phyloP scores from a whole-genome alignment of 1,140 invertebrate species.

The Diachasma alloeum region DNA sequence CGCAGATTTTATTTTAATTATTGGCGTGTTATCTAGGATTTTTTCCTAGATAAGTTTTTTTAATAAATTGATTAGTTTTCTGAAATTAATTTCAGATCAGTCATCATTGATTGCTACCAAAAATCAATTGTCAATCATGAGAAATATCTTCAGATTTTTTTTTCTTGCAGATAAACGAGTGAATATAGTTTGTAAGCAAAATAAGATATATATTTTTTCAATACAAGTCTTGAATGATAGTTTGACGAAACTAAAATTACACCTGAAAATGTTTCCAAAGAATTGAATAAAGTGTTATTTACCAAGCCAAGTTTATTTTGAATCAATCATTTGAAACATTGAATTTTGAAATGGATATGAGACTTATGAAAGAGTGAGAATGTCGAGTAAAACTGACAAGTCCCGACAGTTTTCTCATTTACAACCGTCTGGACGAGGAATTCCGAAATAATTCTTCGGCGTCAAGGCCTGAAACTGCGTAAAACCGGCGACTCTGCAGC shows the following conservation, averaged over 20 bases:
- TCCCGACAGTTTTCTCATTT: conserved; percentile 58
- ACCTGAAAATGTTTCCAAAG: not conserved
- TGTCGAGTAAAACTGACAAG: conserved; percentile 36
- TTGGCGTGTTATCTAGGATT: no score
- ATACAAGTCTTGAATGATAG: not conserved
- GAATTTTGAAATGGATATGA: not conserved
- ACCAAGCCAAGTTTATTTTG: not conserved
- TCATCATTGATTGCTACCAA: not conserved
- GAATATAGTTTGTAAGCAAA: not conserved
- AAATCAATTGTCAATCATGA: not conserved
- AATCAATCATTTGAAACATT: conserved; percentile 9
- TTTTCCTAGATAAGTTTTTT: not conserved
- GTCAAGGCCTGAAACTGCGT: conserved; percentile 21
- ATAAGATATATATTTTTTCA: not conserved
- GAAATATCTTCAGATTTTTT: not conserved
- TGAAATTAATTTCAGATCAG: not conserved
- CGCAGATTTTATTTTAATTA: no score
- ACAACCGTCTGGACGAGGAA: conserved; percentile 5
- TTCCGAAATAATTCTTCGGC: conserved; percentile 54
- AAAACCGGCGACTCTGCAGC: conserved; percentile 48
- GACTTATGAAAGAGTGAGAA: not conserved
- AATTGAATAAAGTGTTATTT: not conserved
- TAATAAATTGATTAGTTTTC: not conserved
- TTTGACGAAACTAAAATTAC: not conserved
- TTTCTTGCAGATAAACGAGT: not conserved